A percentile compares a stretch with the other conserved stretches of the same genome.
These are phyloP conservation scores for Sclerurus mexicanus DNA, from an alignment of 2,113 vertebrate species.

Conservation along the genomic window DNA sequence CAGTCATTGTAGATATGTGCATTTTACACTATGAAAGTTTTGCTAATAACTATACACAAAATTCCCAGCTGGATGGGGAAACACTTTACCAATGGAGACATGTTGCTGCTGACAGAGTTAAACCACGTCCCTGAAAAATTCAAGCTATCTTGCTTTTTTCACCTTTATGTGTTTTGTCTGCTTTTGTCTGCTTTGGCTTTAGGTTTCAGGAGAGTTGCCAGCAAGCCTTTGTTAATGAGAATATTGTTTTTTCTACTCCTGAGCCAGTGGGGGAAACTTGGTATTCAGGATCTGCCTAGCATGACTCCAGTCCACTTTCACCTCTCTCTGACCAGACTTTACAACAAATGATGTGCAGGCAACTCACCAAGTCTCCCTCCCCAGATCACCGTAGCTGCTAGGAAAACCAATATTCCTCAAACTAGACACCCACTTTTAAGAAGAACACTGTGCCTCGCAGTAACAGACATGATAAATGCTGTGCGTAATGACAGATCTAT, in stretches of 20 bases:
- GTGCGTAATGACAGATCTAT: conserved; percentile 52
- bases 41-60: background rate
- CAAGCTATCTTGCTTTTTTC: background rate
- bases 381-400: background rate
- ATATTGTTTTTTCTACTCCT: background rate
- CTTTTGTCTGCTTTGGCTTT: background rate
- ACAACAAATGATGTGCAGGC: background rate
- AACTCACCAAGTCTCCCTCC: background rate
- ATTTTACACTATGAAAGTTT: background rate
- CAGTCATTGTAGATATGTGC: background rate
- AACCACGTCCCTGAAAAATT: background rate
- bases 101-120: background rate
- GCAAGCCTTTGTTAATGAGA: background rate
- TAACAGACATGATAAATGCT: conserved; percentile 43
- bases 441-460: conserved; percentile 30
- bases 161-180: background rate
- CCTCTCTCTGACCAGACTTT: background rate
- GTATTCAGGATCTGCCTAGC: background rate
- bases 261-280: background rate
- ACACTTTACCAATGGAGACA: background rate
- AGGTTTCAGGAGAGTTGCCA: background rate
- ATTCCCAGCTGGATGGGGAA: background rate
- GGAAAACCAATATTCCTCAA: conserved; percentile 32
- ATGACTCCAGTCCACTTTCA: background rate
- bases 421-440: conserved; percentile 28